These are phyloP conservation scores for Corythucha ciliata DNA, from an alignment of 2,888 invertebrate species.

Conservation along the genomic window DNA sequence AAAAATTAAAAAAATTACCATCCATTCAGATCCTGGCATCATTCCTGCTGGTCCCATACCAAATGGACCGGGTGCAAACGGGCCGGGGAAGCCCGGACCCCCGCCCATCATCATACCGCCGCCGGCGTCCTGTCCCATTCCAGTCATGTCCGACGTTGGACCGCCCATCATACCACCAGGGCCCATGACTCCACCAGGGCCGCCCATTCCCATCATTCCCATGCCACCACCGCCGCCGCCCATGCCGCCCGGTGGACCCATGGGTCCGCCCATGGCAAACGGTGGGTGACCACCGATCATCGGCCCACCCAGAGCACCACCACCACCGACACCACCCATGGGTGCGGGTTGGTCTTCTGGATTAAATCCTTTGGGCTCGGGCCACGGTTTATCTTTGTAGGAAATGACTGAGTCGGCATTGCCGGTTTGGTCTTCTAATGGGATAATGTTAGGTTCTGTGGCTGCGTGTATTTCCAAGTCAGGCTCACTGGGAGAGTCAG, in stretches of 20 bases:
- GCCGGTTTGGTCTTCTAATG: constrained; percentile 78
- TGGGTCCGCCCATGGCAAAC: constrained; percentile 11
- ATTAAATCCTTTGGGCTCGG: constrained; percentile 51
- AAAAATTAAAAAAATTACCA: constrained; percentile 21
- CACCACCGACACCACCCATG: constrained; percentile 10
- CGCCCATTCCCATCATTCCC: constrained; percentile 35
- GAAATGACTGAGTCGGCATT: constrained; percentile 72
- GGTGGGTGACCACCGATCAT: constrained; percentile 36
- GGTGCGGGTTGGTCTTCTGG: constrained; percentile 24
- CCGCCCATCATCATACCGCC: constrained; percentile 36
- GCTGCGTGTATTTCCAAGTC: constrained; percentile 69
- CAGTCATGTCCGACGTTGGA: constrained; percentile 7
- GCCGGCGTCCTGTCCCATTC: constrained; percentile 29
- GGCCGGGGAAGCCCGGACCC: constrained; percentile 29
- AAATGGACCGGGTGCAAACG: constrained; percentile 22
- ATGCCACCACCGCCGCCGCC: constrained; percentile 20
- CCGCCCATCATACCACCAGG: constrained; percentile 35
- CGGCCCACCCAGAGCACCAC: not conserved
- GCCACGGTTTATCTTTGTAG: constrained; percentile 69
- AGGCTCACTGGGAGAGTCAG: constrained; percentile 78
- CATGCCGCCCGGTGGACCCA: constrained; percentile 30
- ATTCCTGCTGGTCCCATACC: constrained; percentile 27
- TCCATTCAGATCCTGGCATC: constrained; percentile 28
- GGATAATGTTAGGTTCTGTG: constrained; percentile 72
- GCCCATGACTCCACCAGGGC: constrained; percentile 45